Evolutionary conservation across 2,797 vertebrate genomes (phyloP).

Genomic region (Aeoliscus strigatus): DNA sequence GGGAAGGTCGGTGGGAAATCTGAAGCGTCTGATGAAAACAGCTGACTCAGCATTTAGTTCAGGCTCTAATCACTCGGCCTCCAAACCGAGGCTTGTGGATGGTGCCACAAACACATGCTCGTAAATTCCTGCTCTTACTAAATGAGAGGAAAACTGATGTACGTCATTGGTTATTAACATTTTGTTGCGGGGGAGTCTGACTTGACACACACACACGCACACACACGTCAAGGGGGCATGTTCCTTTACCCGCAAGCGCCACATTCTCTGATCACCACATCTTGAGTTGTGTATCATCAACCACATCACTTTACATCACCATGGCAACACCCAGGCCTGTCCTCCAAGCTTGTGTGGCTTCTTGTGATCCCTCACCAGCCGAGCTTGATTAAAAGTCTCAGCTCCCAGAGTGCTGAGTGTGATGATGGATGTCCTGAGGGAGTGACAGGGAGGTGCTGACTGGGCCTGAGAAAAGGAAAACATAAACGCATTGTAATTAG

Average conservation of each 20-base stretch:
- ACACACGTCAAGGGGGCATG: constrained; percentile 6
- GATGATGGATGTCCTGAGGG: constrained; percentile 16
- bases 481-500: too few species aligned
- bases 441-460: constrained; percentile 10
- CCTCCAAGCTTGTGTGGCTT: constrained; percentile 40
- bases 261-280: constrained; percentile 25
- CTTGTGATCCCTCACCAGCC: constrained; percentile 36
- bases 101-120: constrained; percentile 11
- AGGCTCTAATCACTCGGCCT: constrained; percentile 48
- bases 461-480: constrained; percentile 3
- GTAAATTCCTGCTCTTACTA: constrained; percentile 35
- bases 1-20: constrained; percentile 41
- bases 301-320: constrained; percentile 49
- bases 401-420: constrained; percentile 17
- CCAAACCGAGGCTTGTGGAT: constrained; percentile 8
- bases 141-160: constrained; percentile 23
- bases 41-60: constrained; percentile 28
- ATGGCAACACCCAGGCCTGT: constrained; percentile 21
- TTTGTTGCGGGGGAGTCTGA: constrained; percentile 3
- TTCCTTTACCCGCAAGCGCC: constrained; percentile 21
- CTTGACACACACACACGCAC: constrained; percentile 6
- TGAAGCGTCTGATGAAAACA: constrained; percentile 21
- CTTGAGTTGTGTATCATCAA: constrained; percentile 34
- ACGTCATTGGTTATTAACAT: constrained; percentile 22
- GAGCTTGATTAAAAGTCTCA: constrained; percentile 39